Evolutionary conservation across 2,888 invertebrate genomes (phyloP).

Genomic region (Malacosoma neustria): DNA sequence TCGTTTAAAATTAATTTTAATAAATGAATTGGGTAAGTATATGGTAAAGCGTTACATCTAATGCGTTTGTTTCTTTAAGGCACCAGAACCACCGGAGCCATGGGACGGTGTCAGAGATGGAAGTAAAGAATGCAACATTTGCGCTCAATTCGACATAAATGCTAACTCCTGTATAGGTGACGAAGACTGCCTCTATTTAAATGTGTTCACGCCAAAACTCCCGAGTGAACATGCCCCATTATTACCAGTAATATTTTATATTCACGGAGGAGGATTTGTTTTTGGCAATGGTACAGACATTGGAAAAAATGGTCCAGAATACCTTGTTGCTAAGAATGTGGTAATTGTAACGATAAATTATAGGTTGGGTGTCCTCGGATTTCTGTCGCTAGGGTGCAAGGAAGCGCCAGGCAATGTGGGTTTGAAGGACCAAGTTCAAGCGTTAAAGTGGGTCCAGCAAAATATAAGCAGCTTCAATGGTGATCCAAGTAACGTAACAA

Average conservation of each 20-base stretch:
- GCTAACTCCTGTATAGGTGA: conserved; percentile 65
- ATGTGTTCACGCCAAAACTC: conserved; percentile 77
- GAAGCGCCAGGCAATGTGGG: conserved; percentile 68
- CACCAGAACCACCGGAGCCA: conserved; percentile 43
- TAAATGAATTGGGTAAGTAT: too few relatives aligned
- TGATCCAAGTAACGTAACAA: conserved; percentile 59
- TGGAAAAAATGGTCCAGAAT: conserved; percentile 51
- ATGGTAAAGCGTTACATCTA: too few relatives aligned
- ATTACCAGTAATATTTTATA: conserved; percentile 59
- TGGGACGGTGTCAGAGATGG: conserved; percentile 80
- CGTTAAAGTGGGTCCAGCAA: conserved; percentile 65
- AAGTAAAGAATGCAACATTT: conserved; percentile 74
- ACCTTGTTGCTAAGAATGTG: conserved; percentile 51
- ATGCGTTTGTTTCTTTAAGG: conserved; percentile 31
- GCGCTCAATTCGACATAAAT: conserved; percentile 76
- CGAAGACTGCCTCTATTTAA: conserved; percentile 80
- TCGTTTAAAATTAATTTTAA: too few relatives aligned
- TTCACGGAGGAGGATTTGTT: conserved; percentile 65
- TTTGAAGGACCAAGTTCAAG: conserved; percentile 66
- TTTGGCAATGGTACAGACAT: conserved; percentile 58
- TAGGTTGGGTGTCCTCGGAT: conserved; percentile 59
- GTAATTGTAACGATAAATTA: conserved; percentile 60
- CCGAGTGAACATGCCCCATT: conserved; percentile 18
- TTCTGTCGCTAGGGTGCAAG: conserved; percentile 47
- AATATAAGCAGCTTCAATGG: conserved; percentile 67